These are phyloP conservation scores for Stratiolaelaps scimitus DNA, from an alignment of 1,140 invertebrate species.

Conservation along the genomic window DNA sequence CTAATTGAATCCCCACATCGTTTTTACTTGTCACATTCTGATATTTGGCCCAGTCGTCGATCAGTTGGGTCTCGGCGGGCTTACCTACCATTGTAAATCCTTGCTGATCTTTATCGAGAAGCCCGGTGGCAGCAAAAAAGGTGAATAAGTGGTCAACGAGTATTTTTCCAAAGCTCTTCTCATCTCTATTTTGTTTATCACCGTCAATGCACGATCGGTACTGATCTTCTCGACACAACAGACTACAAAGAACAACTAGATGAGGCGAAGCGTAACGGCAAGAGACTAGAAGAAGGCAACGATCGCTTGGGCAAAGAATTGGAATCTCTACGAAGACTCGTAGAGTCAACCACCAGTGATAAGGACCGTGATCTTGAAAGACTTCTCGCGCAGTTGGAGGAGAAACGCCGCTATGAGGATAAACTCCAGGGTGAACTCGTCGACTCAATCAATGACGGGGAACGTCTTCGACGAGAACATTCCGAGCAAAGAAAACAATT, in stretches of 20 bases:
- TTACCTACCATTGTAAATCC: too few species aligned
- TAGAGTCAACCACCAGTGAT: neutral
- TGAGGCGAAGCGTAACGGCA: neutral
- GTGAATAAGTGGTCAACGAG: too few species aligned
- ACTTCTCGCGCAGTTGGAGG: neutral
- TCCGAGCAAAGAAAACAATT: conserved; percentile 3
- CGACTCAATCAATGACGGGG: neutral
- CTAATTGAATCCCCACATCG: too few species aligned
- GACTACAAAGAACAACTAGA: neutral
- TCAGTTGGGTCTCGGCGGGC: too few species aligned
- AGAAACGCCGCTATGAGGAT: neutral
- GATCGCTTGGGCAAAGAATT: neutral
- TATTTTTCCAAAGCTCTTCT: too few species aligned
- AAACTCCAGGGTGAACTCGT: conserved; percentile 14
- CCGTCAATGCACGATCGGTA: too few species aligned
- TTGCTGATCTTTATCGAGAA: too few species aligned
- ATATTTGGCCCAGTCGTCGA: too few species aligned
- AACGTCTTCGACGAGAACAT: neutral
- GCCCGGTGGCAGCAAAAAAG: too few species aligned
- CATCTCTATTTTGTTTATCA: too few species aligned
- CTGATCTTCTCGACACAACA: too few species aligned
- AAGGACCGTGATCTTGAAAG: neutral
- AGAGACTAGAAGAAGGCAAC: neutral
- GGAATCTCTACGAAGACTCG: neutral
- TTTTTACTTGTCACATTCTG: too few species aligned